phyloP scores from a whole-genome alignment of 2,113 vertebrate species.

The Psittacula cyanocephala region DNA sequence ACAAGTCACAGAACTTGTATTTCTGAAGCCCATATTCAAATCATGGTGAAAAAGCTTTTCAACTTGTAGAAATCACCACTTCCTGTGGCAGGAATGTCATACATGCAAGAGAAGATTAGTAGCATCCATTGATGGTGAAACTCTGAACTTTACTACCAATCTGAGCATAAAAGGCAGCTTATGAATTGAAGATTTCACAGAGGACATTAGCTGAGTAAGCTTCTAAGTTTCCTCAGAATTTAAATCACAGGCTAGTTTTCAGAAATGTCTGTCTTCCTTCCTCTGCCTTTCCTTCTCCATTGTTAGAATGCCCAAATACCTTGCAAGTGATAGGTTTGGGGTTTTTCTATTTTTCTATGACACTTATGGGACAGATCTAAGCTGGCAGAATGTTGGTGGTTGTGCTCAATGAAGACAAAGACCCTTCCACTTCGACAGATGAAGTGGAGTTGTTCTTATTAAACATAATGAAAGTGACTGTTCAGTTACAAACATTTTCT shows the following conservation, averaged over 20 bases:
- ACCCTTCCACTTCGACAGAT: neutral
- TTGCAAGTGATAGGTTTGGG: neutral
- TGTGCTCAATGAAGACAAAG: neutral
- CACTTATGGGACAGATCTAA: neutral
- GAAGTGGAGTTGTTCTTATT: neutral
- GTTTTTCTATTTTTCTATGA: fast-evolving
- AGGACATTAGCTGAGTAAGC: neutral
- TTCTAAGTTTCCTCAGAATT: neutral
- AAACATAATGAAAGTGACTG: neutral
- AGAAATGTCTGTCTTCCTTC: neutral
- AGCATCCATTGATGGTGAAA: neutral
- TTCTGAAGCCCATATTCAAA: neutral
- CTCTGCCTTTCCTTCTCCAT: neutral
- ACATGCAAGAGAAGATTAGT: neutral
- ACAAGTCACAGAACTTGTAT: neutral
- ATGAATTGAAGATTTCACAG: neutral
- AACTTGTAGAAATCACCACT: neutral
- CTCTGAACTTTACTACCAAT: neutral
- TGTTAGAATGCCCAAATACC: neutral
- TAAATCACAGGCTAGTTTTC: neutral
- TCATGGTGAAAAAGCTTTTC: neutral
- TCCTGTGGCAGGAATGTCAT: neutral
- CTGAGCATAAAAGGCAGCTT: neutral
- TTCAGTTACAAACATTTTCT: neutral
- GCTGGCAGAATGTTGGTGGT: neutral